Evolutionary conservation across 2,113 vertebrate species (phyloP), one percentile per base, ranked within the genome.

Genomic region (Aix galericulata): DNA sequence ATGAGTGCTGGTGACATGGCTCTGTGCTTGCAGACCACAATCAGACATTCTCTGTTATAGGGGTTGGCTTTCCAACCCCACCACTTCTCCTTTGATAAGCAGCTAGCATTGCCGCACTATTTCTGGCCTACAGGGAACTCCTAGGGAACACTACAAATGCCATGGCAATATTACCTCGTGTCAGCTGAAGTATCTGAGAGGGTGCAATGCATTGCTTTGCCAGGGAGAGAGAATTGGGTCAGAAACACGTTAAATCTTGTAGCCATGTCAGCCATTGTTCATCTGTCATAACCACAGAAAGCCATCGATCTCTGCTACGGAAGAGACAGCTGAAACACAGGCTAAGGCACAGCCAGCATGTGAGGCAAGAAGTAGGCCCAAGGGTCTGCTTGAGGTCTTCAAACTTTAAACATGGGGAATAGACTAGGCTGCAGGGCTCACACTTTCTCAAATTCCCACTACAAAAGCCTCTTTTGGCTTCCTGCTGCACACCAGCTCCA

Each of bases 1-100:
- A 48, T 92, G 94, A 97, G 86, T 96, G 93, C 18, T 86, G 48
- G 25, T 88, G 94, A 97, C 81, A 66, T 16, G 32, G 38, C 5
- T 9, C 36, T 85, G 63, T 68, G 58, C 69, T 69, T 74, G 44
- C 56, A 80, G 76, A 72, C 55, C 53, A 66, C 32, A 64, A 18
- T 76, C 73, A 94, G 34, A 23, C 20, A 3, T 48, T 89, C 76
- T 87, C 29, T 86, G 0, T 79, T 87, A 27, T 3, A 92, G 21
- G 22, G 53, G 20, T 32, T 0, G 0, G 50, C 46, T 90, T 86
- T 92, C 76, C 78, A 80, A 5, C 26, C 34, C 79, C 0, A 0
- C 36, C 46, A 50, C 40, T 88, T 93, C 76, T 82, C 29, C 67
- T 91, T 56, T 94, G 88, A 89, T 88, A 94, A 97, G 85, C 55